Evolutionary conservation across 2,113 vertebrate species (phyloP).

Genomic region (Gallinago media): DNA sequence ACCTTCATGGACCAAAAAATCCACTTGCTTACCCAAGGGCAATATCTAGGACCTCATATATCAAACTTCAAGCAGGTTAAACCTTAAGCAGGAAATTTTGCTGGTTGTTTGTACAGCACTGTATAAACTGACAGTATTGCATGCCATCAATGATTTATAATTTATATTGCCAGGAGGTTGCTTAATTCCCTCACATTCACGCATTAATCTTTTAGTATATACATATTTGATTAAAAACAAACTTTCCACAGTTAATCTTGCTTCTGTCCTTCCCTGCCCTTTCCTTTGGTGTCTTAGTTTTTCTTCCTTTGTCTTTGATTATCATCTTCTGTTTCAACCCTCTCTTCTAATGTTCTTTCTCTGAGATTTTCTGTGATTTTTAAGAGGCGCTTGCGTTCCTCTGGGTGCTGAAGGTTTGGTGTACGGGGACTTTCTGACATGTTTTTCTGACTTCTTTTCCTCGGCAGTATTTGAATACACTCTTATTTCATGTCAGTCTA

Average conservation of each 20-base stretch:
- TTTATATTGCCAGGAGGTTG: background rate
- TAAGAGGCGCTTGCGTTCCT: background rate
- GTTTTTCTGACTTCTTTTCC: background rate
- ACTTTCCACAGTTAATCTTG: background rate
- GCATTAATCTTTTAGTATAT: constrained; percentile 52
- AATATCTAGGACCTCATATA: background rate
- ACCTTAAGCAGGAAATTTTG: background rate
- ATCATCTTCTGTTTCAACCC: background rate
- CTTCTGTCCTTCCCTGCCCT: background rate
- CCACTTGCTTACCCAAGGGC: background rate
- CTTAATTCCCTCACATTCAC: constrained; percentile 30
- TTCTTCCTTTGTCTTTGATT: constrained; percentile 23
- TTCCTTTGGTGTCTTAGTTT: background rate
- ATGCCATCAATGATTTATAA: constrained; percentile 29
- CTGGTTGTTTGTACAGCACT: constrained; percentile 26
- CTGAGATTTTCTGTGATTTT: background rate
- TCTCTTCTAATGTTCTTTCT: background rate
- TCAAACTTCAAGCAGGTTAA: background rate
- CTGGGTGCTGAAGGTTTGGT: background rate
- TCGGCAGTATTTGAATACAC: background rate
- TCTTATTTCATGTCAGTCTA: background rate
- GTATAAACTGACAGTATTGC: constrained; percentile 9
- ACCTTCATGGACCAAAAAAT: background rate
- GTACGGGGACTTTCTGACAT: background rate
- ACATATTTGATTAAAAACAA: constrained; percentile 39